Evolutionary conservation across 1,140 invertebrate species (phyloP).

Genomic region (Cydia amplana): DNA sequence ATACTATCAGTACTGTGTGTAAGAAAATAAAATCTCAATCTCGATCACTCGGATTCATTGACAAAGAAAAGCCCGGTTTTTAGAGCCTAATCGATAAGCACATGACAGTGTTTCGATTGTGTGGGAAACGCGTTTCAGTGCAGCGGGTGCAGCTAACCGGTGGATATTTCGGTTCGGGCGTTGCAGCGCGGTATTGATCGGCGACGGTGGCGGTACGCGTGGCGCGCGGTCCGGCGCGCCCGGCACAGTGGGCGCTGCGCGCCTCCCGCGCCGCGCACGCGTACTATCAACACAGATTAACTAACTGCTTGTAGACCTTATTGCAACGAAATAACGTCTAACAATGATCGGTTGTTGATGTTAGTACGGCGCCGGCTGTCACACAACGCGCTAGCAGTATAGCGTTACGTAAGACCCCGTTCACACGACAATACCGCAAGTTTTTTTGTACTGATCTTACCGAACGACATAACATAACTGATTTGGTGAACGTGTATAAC

Average conservation of each 20-base stretch:
- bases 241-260: constrained; percentile 63
- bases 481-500: too few relatives aligned
- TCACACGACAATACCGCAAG: constrained; percentile 13
- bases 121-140: constrained; percentile 9
- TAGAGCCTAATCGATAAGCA: not conserved
- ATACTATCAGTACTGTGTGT: not conserved
- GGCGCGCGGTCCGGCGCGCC: constrained; percentile 69
- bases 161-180: constrained; percentile 31
- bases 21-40: constrained; percentile 1
- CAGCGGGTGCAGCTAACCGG: constrained; percentile 30
- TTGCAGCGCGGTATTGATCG: constrained; percentile 41
- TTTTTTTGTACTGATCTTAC: not conserved
- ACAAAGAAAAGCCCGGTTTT: not conserved
- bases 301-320: not conserved
- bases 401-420: constrained; percentile 30
- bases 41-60: not conserved
- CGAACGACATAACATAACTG: not conserved
- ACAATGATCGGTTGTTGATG: not conserved
- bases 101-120: constrained; percentile 19
- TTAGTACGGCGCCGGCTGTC: not conserved
- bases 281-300: constrained; percentile 45
- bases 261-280: constrained; percentile 59
- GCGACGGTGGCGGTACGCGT: constrained; percentile 53
- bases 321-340: not conserved
- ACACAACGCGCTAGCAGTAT: not conserved